Evolutionary conservation across 2,113 vertebrate genomes (phyloP).

Genomic region (Callipepla californica): DNA sequence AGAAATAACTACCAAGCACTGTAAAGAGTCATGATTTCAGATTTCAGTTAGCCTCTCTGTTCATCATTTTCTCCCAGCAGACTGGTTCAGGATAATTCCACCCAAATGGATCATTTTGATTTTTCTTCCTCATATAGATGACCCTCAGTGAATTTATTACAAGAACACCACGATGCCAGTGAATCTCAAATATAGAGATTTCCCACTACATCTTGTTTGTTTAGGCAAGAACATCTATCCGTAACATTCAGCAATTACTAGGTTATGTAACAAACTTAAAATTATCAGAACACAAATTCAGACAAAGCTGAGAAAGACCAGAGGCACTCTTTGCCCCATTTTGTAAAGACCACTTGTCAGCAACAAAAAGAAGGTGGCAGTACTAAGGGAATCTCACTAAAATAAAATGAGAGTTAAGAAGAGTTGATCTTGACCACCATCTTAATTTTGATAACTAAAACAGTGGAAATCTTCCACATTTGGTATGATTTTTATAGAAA

Average conservation of each 20-base stretch:
- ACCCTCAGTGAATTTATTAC: not conserved
- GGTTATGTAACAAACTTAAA: not conserved
- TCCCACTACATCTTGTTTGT: not conserved
- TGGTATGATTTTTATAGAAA: not conserved
- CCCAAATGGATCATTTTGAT: not conserved
- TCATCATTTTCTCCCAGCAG: not conserved
- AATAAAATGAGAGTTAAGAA: not conserved
- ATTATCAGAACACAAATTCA: not conserved
- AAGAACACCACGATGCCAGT: not conserved
- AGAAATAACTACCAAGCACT: not conserved
- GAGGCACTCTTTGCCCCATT: not conserved
- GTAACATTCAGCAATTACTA: not conserved
- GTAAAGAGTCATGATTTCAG: not conserved
- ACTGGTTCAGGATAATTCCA: not conserved
- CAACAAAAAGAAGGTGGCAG: not conserved
- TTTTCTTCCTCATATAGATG: not conserved
- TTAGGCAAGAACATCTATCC: not conserved
- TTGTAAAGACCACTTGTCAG: not conserved
- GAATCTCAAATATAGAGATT: not conserved
- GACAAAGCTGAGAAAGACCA: not conserved
- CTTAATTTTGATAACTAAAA: not conserved
- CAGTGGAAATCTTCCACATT: not conserved
- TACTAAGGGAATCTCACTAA: not conserved
- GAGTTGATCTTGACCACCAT: not conserved
- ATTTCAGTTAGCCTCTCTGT: not conserved